These are phyloP conservation scores for Ormyrus rosae DNA, from an alignment of 2,888 invertebrate species.

Conservation along the genomic window DNA sequence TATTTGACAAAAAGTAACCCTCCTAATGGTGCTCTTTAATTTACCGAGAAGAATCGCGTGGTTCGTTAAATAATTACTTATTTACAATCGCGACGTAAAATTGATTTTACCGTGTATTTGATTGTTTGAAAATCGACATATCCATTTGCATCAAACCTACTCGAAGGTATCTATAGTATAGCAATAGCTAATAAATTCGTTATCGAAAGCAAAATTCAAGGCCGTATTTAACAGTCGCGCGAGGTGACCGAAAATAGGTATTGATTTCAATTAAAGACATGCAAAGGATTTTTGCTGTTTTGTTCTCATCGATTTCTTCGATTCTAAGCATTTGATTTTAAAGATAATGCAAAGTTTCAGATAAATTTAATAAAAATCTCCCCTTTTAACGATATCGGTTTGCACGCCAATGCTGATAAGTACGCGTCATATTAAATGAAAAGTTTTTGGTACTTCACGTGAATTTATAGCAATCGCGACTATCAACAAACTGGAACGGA, in stretches of 20 bases:
- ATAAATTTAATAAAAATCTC: not conserved
- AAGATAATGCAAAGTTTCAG: too few relatives aligned
- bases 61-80: conserved; percentile 6
- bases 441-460: conserved; percentile 2
- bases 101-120: not conserved
- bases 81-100: conserved; percentile 30
- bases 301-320: too few relatives aligned
- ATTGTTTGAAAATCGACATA: too few relatives aligned
- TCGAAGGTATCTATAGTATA: too few relatives aligned
- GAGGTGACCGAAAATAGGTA: not conserved
- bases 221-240: conserved; percentile 28
- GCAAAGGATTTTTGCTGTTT: not conserved
- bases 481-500: conserved; percentile 33
- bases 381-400: not conserved
- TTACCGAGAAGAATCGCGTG: conserved; percentile 17
- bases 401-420: not conserved
- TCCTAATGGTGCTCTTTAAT: conserved; percentile 29
- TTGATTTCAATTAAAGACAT: not conserved
- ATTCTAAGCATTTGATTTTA: too few relatives aligned
- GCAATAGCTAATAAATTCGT: too few relatives aligned
- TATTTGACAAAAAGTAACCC: conserved; percentile 24
- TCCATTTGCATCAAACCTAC: too few relatives aligned
- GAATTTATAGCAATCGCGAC: conserved; percentile 22
- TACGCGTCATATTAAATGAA: conserved; percentile 14
- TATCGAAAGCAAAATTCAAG: conserved; percentile 13